Evolutionary conservation across 1,140 invertebrate species (phyloP).

Genomic region (Bombus difficillimus): DNA sequence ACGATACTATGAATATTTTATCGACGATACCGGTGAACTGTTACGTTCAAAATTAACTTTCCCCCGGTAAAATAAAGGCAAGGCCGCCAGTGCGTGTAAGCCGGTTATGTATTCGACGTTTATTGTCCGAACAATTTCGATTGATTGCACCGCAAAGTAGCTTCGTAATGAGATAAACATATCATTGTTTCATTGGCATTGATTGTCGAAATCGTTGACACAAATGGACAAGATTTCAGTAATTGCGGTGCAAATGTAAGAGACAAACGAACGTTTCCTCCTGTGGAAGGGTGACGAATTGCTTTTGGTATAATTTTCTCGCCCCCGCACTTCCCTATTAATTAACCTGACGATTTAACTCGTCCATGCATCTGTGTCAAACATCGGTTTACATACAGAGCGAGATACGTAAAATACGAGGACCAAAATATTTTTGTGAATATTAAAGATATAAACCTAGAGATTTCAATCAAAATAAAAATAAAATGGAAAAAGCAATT

Average conservation of each 20-base stretch:
- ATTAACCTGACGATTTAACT: slow-evolving; percentile 58
- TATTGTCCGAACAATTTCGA: slow-evolving; percentile 34
- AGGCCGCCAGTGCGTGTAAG: no score
- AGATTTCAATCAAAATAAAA: not conserved
- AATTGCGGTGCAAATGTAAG: slow-evolving; percentile 44
- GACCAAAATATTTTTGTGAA: not conserved
- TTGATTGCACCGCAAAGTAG: slow-evolving; percentile 34
- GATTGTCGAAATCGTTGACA: slow-evolving; percentile 51
- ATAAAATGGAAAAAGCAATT: not conserved
- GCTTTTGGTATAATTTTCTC: slow-evolving; percentile 57
- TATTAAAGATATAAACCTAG: not conserved
- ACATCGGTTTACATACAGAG: not conserved
- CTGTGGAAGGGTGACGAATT: slow-evolving; percentile 18
- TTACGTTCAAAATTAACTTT: not conserved
- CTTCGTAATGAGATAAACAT: slow-evolving; percentile 47
- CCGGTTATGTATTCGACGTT: slow-evolving; percentile 5
- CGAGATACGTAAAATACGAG: not conserved
- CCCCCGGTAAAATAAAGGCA: not conserved
- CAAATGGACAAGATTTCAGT: slow-evolving; percentile 48
- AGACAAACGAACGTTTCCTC: slow-evolving; percentile 54
- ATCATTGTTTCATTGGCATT: slow-evolving; percentile 52
- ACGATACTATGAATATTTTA: not conserved
- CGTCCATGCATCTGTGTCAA: not conserved
- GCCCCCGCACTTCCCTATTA: slow-evolving; percentile 74
- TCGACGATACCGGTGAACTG: not conserved